Evolutionary conservation across 2,888 invertebrate species (phyloP).

Genomic region (Drosophila demipolita): DNA sequence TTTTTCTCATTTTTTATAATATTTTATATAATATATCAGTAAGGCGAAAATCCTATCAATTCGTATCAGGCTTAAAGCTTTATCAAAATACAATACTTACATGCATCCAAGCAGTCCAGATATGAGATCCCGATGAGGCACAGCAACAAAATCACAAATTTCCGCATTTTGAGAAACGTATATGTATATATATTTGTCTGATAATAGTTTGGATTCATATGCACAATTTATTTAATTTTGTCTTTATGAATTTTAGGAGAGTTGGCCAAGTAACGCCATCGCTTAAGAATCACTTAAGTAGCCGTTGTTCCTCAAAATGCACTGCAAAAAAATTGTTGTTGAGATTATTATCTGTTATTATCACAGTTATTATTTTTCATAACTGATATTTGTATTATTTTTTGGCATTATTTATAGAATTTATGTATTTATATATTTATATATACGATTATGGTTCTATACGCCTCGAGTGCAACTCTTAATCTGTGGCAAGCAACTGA

Average conservation of each 20-base stretch:
- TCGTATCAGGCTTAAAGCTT: not conserved
- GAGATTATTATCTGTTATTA: not conserved
- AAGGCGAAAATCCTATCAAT: not conserved
- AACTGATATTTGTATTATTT: not conserved
- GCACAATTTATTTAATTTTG: not conserved
- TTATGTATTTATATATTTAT: not conserved
- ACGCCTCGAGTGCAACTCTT: conserved; percentile 25
- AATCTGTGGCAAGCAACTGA: conserved; percentile 39
- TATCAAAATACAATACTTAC: conserved; percentile 42
- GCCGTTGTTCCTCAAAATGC: conserved; percentile 5
- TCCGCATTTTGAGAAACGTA: conserved; percentile 35
- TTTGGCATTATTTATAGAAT: not conserved
- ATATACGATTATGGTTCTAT: not conserved
- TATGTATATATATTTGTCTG: conserved; percentile 8
- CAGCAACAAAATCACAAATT: conserved; percentile 24
- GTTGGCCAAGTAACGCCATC: conserved; percentile 30
- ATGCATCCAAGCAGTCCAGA: conserved; percentile 21
- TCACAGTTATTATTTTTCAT: not conserved
- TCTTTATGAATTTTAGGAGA: conserved; percentile 6
- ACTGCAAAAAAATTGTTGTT: conserved; percentile 51
- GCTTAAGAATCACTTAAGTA: conserved; percentile 19
- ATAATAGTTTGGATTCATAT: conserved; percentile 2
- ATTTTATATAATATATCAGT: too few species aligned
- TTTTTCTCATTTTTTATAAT: not conserved
- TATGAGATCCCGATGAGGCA: conserved; percentile 43